Evolutionary conservation across 2,888 invertebrate genomes (phyloP).

Genomic region (Hesperia comma): DNA sequence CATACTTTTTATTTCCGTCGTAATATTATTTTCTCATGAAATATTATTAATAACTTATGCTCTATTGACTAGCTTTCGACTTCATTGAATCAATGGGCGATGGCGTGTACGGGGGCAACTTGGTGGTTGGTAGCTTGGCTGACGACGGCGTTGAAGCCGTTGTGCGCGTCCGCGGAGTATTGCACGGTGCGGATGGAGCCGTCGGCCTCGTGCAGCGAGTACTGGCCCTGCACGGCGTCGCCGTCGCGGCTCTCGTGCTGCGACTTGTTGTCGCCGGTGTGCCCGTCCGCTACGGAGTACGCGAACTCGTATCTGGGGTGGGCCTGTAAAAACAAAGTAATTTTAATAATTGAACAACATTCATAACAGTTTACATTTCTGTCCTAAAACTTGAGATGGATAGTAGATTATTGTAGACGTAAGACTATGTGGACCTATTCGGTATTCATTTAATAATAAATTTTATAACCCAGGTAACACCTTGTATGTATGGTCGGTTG

Average conservation of each 20-base stretch:
- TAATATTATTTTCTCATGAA: neutral
- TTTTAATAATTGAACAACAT: neutral
- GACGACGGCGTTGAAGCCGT: conserved; percentile 58
- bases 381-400: no score
- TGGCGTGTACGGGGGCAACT: conserved; percentile 33
- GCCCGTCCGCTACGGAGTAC: conserved; percentile 78
- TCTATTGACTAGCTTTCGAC: conserved; percentile 12
- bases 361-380: no score
- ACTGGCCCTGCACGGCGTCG: conserved; percentile 81
- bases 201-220: conserved; percentile 71
- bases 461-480: no score
- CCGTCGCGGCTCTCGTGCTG: conserved; percentile 82
- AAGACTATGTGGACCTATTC: no score
- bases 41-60: neutral
- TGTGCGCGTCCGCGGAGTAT: conserved; percentile 76
- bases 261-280: conserved; percentile 83
- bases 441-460: no score
- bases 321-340: conserved; percentile 54
- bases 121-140: conserved; percentile 44
- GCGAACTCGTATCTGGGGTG: conserved; percentile 81
- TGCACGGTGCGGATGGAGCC: conserved; percentile 79
- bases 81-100: conserved; percentile 35
- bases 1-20: conserved; percentile 1
- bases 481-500: no score
- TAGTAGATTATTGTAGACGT: no score